Evolutionary conservation across 2,888 invertebrate genomes (phyloP).

Genomic region (Patella pellucida): DNA sequence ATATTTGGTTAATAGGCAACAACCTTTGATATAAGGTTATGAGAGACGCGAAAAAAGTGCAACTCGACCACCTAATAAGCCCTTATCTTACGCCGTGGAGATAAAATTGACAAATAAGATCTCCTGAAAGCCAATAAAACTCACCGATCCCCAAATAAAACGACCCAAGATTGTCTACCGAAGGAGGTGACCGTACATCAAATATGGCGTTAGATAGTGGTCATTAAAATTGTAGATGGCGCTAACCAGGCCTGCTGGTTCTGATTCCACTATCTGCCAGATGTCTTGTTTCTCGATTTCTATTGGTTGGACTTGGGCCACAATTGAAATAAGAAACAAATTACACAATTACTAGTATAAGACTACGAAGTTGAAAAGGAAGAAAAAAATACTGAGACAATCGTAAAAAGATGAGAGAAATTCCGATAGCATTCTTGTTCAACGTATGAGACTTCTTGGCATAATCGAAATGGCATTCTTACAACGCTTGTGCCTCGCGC

Average conservation of each 20-base stretch:
- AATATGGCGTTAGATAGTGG: constrained; percentile 3
- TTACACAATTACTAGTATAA: neutral
- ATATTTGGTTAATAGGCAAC: neutral
- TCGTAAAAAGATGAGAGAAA: neutral
- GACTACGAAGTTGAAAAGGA: neutral
- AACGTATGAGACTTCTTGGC: neutral
- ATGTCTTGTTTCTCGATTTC: neutral
- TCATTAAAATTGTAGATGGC: constrained; percentile 1
- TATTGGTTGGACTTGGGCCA: neutral
- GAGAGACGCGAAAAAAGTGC: neutral
- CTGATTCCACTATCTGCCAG: neutral
- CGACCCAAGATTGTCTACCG: constrained; percentile 4
- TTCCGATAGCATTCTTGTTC: neutral
- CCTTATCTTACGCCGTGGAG: neutral
- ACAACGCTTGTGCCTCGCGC: neutral
- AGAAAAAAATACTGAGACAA: neutral
- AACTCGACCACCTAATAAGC: neutral
- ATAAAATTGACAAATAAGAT: constrained; percentile 7
- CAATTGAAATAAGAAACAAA: constrained; percentile 8
- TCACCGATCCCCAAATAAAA: neutral
- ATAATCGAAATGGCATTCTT: neutral
- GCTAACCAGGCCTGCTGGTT: neutral
- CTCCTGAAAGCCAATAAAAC: constrained; percentile 1
- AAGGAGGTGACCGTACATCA: neutral
- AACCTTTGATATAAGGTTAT: neutral